Percentiles rank a stretch among this genome's conserved stretches.
Conservation (phyloP, 2,113 vertebrate genomes). For the Chroicocephalus ridibundus region DNA sequence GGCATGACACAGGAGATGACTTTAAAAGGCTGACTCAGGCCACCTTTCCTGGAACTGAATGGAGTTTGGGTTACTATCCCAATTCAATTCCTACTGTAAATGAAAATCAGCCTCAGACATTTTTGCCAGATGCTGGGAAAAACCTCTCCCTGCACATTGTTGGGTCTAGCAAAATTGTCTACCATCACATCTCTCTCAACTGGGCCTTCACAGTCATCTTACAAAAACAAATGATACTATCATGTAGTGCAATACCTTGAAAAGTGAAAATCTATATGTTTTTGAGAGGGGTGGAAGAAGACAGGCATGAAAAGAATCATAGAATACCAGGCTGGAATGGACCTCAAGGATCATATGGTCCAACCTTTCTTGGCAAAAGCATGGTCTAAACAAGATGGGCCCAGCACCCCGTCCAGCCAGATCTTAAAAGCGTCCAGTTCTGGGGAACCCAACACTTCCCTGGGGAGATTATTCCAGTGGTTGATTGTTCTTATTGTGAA, state of each 20-base stretch:
- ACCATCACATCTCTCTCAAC: neutral
- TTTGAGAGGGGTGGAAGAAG: neutral
- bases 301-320: neutral
- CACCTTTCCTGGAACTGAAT: neutral
- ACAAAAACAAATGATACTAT: neutral
- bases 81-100: neutral
- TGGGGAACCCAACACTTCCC: neutral
- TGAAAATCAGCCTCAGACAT: neutral
- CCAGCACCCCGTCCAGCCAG: neutral
- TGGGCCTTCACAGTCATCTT: neutral
- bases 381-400: neutral
- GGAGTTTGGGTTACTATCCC: neutral
- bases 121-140: neutral
- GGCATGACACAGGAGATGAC: neutral
- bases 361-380: neutral
- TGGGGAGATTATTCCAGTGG: neutral
- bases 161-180: neutral
- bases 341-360: neutral
- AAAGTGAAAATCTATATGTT: neutral
- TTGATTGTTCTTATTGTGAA: neutral
- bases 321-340: neutral
- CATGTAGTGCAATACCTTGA: neutral
- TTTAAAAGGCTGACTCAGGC: neutral
- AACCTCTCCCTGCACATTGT: neutral
- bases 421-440: neutral